Conservation (phyloP, 1,140 invertebrate genomes). For the Globodera rostochiensis region DNA sequence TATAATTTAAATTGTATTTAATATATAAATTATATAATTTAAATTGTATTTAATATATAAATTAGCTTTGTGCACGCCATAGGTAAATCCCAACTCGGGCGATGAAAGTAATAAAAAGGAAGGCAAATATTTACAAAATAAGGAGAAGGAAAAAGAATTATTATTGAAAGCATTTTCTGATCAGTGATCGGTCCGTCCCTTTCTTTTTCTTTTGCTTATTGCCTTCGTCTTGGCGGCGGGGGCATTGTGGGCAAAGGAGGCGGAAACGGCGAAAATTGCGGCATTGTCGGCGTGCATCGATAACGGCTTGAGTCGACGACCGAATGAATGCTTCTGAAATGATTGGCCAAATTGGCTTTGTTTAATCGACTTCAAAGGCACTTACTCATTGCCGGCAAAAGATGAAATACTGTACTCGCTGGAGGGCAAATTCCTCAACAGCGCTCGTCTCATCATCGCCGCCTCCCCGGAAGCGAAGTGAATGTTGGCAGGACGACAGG, state of each 20-base stretch:
- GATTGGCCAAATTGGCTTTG: neutral
- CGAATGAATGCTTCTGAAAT: constrained; percentile 13
- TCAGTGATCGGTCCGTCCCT: no score
- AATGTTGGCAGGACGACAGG: neutral
- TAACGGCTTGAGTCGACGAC: neutral
- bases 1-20: no score
- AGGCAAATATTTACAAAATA: no score
- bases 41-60: no score
- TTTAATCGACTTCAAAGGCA: neutral
- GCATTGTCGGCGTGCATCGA: constrained; percentile 11
- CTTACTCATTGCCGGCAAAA: constrained; percentile 4
- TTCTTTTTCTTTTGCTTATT: neutral
- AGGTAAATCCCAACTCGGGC: no score
- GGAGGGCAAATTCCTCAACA: neutral
- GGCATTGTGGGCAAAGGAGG: constrained; percentile 18
- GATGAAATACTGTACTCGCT: neutral
- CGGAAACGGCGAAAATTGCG: constrained; percentile 13
- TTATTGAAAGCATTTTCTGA: neutral
- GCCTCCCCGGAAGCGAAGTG: neutral
- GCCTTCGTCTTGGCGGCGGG: constrained; percentile 9
- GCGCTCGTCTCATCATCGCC: neutral
- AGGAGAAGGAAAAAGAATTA: neutral
- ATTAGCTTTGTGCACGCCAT: no score
- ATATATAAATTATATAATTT: no score
- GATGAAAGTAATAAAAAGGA: neutral